A percentile compares a stretch with the other conserved stretches of the same genome.
These are phyloP conservation scores for Erinaceus europaeus DNA, from an alignment of 2,113 vertebrate species.

Conservation along the genomic window DNA sequence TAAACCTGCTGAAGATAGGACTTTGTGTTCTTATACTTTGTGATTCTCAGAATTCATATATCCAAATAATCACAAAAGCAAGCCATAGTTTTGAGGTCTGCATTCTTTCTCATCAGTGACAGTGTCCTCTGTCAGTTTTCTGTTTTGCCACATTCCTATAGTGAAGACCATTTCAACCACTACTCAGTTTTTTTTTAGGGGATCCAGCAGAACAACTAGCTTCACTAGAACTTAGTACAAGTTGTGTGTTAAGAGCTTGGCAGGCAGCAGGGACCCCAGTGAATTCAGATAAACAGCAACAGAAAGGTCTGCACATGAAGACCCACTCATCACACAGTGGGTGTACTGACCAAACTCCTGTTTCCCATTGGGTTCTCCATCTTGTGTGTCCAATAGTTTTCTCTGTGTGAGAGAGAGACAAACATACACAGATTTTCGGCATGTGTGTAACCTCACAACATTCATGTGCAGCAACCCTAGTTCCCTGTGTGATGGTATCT, in stretches of 20 bases:
- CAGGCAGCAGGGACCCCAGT: not conserved
- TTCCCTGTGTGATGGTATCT: not conserved
- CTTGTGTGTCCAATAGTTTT: not conserved
- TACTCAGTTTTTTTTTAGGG: not conserved
- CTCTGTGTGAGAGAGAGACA: not conserved
- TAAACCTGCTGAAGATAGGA: not conserved
- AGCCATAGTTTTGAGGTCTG: not conserved
- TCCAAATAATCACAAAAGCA: not conserved
- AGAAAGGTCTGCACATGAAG: not conserved
- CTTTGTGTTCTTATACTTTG: conserved; percentile 29
- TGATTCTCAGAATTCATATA: conserved; percentile 4
- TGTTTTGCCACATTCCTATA: not conserved
- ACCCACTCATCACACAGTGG: not conserved
- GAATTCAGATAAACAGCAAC: not conserved
- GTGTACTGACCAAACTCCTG: not conserved
- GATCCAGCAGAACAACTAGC: not conserved
- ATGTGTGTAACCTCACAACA: not conserved
- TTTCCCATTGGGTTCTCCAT: not conserved
- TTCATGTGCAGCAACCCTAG: not conserved
- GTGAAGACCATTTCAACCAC: not conserved
- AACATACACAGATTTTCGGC: not conserved
- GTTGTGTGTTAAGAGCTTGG: not conserved
- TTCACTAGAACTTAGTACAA: not conserved
- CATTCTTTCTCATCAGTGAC: not conserved
- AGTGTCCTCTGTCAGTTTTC: not conserved